A percentile compares a stretch with the other conserved stretches of the same genome.
Evolutionary conservation across 2,888 invertebrate species (phyloP).

Genomic region (Apamea anceps): DNA sequence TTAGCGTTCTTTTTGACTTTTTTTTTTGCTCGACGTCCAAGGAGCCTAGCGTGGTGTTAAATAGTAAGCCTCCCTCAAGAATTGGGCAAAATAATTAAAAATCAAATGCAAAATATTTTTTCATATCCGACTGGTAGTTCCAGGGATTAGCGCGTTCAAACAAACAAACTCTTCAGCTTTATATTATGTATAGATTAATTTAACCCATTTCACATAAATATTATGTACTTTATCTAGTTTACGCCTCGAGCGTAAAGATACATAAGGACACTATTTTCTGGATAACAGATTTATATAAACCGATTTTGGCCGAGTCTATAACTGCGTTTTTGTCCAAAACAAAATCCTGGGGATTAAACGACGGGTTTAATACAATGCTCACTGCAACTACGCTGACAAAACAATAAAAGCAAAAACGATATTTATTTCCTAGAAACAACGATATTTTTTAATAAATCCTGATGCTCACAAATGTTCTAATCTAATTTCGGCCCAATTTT

Average conservation of each 20-base stretch:
- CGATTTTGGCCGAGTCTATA: constrained; percentile 5
- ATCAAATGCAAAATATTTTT: not conserved
- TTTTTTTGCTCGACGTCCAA: not conserved
- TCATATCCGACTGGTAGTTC: not conserved
- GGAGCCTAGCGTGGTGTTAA: not conserved
- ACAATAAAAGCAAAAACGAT: constrained; percentile 22
- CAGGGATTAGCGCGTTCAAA: not conserved
- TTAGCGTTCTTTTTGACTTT: not conserved
- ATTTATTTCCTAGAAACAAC: constrained; percentile 13
- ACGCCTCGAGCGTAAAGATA: not conserved
- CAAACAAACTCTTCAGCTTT: not conserved
- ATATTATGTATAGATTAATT: not conserved
- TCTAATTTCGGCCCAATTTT: constrained; percentile 29
- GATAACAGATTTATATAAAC: constrained; percentile 20
- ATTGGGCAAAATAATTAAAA: not conserved
- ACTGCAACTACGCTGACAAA: constrained; percentile 24
- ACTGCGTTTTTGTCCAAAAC: constrained; percentile 31
- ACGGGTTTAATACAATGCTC: constrained; percentile 33
- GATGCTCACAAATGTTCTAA: constrained; percentile 20
- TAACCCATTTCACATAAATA: not conserved
- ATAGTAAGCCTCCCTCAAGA: not conserved
- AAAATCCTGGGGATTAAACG: constrained; percentile 36
- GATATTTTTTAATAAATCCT: constrained; percentile 15
- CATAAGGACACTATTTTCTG: not conserved
- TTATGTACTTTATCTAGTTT: not conserved